These are phyloP conservation scores for Calliopum simillimum DNA, from an alignment of 2,888 invertebrate species.

Conservation along the genomic window DNA sequence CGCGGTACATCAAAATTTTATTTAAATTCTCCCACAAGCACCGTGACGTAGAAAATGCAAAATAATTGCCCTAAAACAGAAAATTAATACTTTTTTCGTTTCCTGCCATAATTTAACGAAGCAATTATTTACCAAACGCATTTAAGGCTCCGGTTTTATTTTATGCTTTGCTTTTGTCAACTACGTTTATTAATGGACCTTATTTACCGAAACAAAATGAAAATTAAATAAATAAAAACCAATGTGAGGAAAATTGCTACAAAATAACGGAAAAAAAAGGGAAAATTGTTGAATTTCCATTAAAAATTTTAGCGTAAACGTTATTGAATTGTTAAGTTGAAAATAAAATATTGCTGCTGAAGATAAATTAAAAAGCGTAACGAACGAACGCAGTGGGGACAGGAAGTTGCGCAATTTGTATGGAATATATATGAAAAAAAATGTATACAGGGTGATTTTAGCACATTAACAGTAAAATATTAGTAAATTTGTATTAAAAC, in stretches of 20 bases:
- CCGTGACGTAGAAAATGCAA: no score
- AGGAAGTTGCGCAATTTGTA: conserved; percentile 33
- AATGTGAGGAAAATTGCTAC: conserved; percentile 25
- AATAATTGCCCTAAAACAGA: no score
- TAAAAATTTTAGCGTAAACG: conserved; percentile 25
- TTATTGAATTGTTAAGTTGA: conserved; percentile 25
- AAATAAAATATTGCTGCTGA: conserved; percentile 29
- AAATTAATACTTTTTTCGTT: neutral
- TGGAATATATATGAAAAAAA: neutral
- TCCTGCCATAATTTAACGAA: neutral
- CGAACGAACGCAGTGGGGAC: neutral
- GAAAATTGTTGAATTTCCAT: conserved; percentile 23
- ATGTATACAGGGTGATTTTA: no score
- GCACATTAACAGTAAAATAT: no score
- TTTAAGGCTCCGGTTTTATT: neutral
- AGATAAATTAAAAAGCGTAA: conserved; percentile 28
- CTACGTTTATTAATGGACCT: conserved; percentile 1
- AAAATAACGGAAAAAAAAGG: conserved; percentile 12
- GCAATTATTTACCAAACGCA: conserved; percentile 8
- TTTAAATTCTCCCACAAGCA: no score
- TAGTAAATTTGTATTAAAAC: no score
- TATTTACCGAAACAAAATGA: conserved; percentile 48
- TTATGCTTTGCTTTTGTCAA: neutral
- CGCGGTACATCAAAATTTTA: no score
- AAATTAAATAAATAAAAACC: conserved; percentile 34